Percentiles rank a stretch among this genome's conserved stretches.
phyloP scores from a whole-genome alignment of 2,797 vertebrate species.

The Loriculus beryllinus region DNA sequence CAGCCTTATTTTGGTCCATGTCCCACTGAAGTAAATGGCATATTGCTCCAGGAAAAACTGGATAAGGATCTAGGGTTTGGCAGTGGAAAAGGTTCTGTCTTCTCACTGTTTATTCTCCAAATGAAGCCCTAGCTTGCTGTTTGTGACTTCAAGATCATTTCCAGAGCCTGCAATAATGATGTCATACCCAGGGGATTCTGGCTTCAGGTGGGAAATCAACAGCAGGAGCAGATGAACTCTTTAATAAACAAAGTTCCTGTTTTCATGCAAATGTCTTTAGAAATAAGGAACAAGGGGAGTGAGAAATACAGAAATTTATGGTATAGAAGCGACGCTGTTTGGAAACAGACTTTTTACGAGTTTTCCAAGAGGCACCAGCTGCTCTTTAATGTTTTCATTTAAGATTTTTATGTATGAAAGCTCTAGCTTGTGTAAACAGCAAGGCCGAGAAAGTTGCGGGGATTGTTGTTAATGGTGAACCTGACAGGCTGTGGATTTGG shows the following conservation, averaged over 20 bases:
- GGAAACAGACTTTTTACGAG: constrained; percentile 70
- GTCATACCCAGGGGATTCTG: constrained; percentile 1
- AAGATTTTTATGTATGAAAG: constrained; percentile 67
- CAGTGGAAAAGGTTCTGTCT: constrained; percentile 17
- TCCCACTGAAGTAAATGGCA: constrained; percentile 24
- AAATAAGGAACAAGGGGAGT: constrained; percentile 28
- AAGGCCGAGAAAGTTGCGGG: constrained; percentile 42
- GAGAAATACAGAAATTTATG: constrained; percentile 57
- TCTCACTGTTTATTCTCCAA: not conserved
- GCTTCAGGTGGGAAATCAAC: constrained; percentile 50
- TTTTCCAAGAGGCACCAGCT: constrained; percentile 71
- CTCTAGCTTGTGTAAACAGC: constrained; percentile 60
- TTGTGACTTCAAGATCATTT: constrained; percentile 56
- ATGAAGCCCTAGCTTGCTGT: not conserved
- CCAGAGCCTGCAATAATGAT: constrained; percentile 29
- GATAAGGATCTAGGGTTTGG: constrained; percentile 46
- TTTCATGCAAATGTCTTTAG: constrained; percentile 63
- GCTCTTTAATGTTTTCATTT: constrained; percentile 72
- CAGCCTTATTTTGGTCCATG: constrained; percentile 2
- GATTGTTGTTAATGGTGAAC: constrained; percentile 34
- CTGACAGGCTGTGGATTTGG: not conserved
- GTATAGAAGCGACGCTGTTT: constrained; percentile 58
- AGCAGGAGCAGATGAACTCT: constrained; percentile 59
- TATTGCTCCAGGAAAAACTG: constrained; percentile 45
- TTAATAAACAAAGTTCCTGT: constrained; percentile 52